Evolutionary conservation across 2,888 invertebrate genomes (phyloP), one percentile per base, ranked within the genome.

Genomic region (Cabera pusaria): DNA sequence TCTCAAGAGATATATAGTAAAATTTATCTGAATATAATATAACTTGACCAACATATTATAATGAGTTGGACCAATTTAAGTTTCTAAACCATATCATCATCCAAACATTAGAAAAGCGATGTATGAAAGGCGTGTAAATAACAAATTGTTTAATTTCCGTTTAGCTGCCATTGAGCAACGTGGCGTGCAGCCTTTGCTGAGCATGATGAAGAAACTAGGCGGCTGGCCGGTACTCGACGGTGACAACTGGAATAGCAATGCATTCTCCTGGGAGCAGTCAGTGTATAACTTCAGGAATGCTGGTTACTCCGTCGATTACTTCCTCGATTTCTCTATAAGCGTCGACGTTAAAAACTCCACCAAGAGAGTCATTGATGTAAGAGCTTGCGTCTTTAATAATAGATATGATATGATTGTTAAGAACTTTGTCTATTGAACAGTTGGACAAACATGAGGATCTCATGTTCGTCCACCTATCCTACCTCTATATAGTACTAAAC

Each of bases 151-250:
- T 14, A 14, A 4, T 25, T 28, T 18, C 24, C 18, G 6, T 33
- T 10, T 22, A 97, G 97, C 93, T 50, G 80, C 93, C 8, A 97
- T 98, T 59, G 97, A 98, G 69, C 85, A 91, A 1, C 91, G 94
- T 27, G 97, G 96, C 0, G 75, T 95, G 22, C 79, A 85, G 1
- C 97, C 97, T 0, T 90, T 98, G 19, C 77, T 91, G 35, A 84
- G 90, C 0, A 93, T 97, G 69, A 79, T 98, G 33, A 89, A 90
- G 17, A 87, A 91, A n/a, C 90, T 98, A 9, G 98, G 98, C 0
- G 97, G 97, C 1, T 98, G 98, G 98, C 98, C 98, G 0, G 94
- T 96, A n/a, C 83, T 97, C 18, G 93, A 94, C 50, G 96, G 94
- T 0, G 90, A 92, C 14, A 49, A 70, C 0, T 97, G 97, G 97